phyloP scores from a whole-genome alignment of 1,140 invertebrate genomes.

The Hycleus cichorii region DNA sequence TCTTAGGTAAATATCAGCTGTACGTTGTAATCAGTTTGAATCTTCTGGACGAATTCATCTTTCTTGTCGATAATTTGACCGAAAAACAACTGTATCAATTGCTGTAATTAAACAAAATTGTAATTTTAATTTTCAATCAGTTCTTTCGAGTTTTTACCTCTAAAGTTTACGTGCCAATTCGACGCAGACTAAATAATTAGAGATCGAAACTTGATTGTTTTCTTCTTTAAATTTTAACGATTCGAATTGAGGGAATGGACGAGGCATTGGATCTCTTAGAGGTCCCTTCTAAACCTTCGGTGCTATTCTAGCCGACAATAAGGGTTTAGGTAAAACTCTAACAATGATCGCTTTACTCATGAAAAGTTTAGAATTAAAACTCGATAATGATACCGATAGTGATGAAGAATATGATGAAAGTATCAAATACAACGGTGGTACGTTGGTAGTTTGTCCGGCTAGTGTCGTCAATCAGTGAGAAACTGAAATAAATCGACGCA shows the following conservation, averaged over 20 bases:
- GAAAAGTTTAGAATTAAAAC: constrained; percentile 33
- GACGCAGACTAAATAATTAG: constrained; percentile 73
- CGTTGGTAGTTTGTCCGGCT: constrained; percentile 84
- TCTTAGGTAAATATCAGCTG: constrained; percentile 80
- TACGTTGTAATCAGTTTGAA: constrained; percentile 83
- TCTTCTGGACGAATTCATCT: constrained; percentile 69
- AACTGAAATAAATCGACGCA: constrained; percentile 63
- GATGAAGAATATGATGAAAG: constrained; percentile 51
- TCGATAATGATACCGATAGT: constrained; percentile 20
- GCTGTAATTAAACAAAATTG: constrained; percentile 21
- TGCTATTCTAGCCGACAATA: constrained; percentile 71
- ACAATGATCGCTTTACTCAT: constrained; percentile 82
- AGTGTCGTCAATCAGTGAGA: constrained; percentile 81
- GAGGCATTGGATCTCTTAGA: constrained; percentile 85
- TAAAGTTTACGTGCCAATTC: constrained; percentile 57
- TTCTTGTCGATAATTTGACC: constrained; percentile 67
- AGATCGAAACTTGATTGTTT: constrained; percentile 91
- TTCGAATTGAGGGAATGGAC: constrained; percentile 99
- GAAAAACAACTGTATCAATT: constrained; percentile 82
- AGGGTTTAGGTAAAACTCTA: constrained; percentile 79
- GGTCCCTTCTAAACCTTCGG: constrained; percentile 49
- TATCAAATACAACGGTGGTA: constrained; percentile 49
- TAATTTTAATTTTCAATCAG: too few species aligned
- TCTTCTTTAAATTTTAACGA: constrained; percentile 82
- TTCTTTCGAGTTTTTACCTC: too few species aligned